phyloP scores from a whole-genome alignment of 2,888 invertebrate genomes.

The Luperina testacea region DNA sequence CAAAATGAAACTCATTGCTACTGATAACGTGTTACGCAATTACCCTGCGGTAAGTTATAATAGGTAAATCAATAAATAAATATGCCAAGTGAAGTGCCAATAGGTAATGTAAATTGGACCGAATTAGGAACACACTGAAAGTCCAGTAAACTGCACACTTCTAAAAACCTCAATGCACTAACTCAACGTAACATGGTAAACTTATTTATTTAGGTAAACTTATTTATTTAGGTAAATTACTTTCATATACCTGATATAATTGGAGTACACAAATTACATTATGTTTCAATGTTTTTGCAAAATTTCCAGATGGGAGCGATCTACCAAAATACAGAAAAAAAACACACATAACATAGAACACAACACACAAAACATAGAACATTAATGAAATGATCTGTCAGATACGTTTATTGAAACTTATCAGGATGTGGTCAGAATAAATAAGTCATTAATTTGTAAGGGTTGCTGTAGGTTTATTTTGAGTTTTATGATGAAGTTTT shows the following conservation, averaged over 20 bases:
- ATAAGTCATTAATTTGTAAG: too few species aligned
- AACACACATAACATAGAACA: neutral
- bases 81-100: too few species aligned
- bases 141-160: slow-evolving; percentile 29
- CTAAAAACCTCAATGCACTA: slow-evolving; percentile 29
- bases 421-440: too few species aligned
- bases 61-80: too few species aligned
- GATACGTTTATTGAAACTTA: neutral
- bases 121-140: slow-evolving; percentile 9
- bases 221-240: neutral
- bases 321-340: neutral
- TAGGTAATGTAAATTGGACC: neutral
- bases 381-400: neutral
- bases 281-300: neutral
- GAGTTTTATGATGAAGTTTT: neutral
- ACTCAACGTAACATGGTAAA: slow-evolving; percentile 22
- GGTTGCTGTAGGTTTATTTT: neutral
- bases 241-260: neutral
- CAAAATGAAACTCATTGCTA: too few species aligned
- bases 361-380: neutral
- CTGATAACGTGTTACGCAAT: too few species aligned
- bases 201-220: neutral
- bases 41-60: too few species aligned
- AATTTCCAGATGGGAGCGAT: neutral
- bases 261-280: neutral